Conservation (phyloP, 2,113 vertebrate species). For the Dicaeum eximium region DNA sequence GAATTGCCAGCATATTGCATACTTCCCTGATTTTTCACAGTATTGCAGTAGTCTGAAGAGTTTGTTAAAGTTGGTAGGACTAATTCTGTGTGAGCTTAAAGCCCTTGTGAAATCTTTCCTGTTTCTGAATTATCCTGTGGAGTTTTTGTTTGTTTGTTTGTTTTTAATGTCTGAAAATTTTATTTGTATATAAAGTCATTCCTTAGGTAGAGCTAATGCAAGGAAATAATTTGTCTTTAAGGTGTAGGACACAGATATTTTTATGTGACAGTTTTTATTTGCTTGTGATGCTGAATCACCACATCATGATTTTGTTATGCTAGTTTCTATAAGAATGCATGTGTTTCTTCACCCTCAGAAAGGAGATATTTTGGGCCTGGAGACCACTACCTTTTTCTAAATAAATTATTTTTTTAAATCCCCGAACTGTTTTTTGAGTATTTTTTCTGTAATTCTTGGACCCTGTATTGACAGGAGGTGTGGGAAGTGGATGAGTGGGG, state of each 20-base stretch:
- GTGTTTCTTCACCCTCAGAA: not conserved
- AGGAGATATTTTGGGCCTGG: not conserved
- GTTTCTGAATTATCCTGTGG: not conserved
- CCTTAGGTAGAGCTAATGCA: not conserved
- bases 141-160: not conserved
- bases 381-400: not conserved
- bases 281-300: not conserved
- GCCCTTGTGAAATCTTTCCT: not conserved
- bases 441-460: not conserved
- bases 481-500: not conserved
- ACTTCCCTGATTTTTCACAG: not conserved
- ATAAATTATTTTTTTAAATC: not conserved
- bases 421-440: not conserved
- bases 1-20: not conserved
- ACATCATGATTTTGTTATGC: not conserved
- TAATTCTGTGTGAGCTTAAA: not conserved
- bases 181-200: not conserved
- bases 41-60: not conserved
- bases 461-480: rapidly evolving
- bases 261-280: not conserved
- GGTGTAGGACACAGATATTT: not conserved
- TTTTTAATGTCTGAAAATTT: not conserved
- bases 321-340: not conserved
- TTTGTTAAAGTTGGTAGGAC: not conserved
- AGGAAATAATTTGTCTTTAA: not conserved